Conservation (phyloP, 2,797 vertebrate genomes). For the Danio albolineatus region DNA sequence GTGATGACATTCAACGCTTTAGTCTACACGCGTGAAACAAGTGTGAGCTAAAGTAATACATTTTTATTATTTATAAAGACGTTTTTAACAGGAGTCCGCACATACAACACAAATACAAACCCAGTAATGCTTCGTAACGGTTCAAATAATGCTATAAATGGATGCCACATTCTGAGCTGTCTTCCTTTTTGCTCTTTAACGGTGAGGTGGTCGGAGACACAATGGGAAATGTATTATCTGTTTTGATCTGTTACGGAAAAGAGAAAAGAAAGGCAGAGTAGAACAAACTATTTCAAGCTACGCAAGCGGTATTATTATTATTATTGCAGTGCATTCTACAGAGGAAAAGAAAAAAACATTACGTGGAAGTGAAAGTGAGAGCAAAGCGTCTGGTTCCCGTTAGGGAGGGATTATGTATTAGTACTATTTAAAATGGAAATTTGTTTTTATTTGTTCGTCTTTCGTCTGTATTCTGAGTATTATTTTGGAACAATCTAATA, state of each 20-base stretch:
- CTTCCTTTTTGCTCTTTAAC: constrained; percentile 74
- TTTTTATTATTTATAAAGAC: constrained; percentile 88
- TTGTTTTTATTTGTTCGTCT: constrained; percentile 86
- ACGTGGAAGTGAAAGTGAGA: constrained; percentile 71
- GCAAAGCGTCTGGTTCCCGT: constrained; percentile 74
- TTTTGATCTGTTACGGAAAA: constrained; percentile 66
- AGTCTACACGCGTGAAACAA: constrained; percentile 74
- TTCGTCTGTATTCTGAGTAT: constrained; percentile 85
- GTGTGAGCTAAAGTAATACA: constrained; percentile 72
- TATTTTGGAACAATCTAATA: constrained; percentile 87
- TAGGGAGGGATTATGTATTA: constrained; percentile 81
- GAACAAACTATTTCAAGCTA: constrained; percentile 78
- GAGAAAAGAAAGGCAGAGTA: constrained; percentile 59
- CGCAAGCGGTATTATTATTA: constrained; percentile 80
- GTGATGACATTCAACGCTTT: constrained; percentile 69
- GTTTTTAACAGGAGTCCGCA: constrained; percentile 84
- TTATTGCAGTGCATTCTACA: constrained; percentile 83
- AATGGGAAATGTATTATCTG: constrained; percentile 69
- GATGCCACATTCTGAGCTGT: constrained; percentile 78
- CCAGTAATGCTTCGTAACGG: constrained; percentile 77
- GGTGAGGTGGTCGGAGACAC: constrained; percentile 69
- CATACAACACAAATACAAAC: constrained; percentile 64
- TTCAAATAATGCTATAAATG: constrained; percentile 79
- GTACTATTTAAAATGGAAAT: constrained; percentile 86
- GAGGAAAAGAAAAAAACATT: constrained; percentile 51